Evolutionary conservation across 2,797 vertebrate species (phyloP).

Genomic region (Macropus fuliginosus): DNA sequence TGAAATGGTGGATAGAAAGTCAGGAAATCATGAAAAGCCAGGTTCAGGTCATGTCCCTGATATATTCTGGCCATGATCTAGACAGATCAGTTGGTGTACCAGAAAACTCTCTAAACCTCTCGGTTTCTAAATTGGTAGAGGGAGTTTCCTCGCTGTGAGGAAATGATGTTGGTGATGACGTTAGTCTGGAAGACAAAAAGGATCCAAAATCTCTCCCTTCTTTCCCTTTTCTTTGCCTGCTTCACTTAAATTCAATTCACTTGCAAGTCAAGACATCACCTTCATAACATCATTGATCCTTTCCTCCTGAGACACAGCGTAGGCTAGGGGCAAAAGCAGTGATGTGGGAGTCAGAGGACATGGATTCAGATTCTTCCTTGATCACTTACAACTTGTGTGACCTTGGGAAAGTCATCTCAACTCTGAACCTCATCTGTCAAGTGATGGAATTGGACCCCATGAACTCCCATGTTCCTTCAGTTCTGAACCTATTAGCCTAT

Average conservation of each 20-base stretch:
- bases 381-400: not conserved
- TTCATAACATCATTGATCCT: not conserved
- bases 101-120: not conserved
- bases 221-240: not conserved
- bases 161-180: not conserved
- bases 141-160: not conserved
- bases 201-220: not conserved
- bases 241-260: not conserved
- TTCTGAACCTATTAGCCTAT: no score
- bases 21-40: not conserved
- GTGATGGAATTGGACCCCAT: no score
- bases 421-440: not conserved
- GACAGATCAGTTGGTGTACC: not conserved
- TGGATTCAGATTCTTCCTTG: not conserved
- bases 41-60: not conserved
- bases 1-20: not conserved
- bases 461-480: no score
- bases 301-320: not conserved
- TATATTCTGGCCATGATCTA: not conserved
- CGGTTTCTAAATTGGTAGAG: not conserved
- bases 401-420: not conserved
- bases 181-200: not conserved
- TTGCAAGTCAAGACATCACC: not conserved
- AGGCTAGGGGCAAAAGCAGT: not conserved
- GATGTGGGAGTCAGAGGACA: not conserved